phyloP scores from a whole-genome alignment of 2,888 invertebrate species.

The Chrysina gloriosa region DNA sequence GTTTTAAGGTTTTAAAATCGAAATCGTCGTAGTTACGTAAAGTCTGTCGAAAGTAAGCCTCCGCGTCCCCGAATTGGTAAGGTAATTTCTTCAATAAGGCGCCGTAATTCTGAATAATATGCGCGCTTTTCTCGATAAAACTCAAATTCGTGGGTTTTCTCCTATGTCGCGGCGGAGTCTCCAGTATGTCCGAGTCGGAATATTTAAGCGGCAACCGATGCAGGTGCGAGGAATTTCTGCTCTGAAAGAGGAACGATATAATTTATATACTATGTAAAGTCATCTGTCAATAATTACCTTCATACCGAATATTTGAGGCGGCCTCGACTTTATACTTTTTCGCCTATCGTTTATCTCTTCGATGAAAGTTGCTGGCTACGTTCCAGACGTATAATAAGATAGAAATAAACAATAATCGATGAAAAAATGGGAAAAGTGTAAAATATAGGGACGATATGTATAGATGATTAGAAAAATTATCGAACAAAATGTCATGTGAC shows the following conservation, averaged over 20 bases:
- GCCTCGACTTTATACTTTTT: not conserved
- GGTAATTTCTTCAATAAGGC: conserved; percentile 47
- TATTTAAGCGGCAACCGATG: conserved; percentile 41
- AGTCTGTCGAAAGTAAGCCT: conserved; percentile 57
- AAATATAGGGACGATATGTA: conserved; percentile 6
- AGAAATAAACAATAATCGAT: conserved; percentile 13
- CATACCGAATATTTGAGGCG: conserved; percentile 50
- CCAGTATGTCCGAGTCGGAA: conserved; percentile 42
- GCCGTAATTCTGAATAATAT: conserved; percentile 50
- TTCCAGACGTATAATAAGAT: conserved; percentile 9
- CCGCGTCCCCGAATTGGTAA: conserved; percentile 58
- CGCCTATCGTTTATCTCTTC: not conserved
- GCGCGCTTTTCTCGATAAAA: conserved; percentile 50
- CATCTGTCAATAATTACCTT: conserved; percentile 51
- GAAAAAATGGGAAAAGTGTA: not conserved
- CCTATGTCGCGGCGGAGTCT: conserved; percentile 17
- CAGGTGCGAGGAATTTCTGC: conserved; percentile 43
- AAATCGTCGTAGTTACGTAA: conserved; percentile 59
- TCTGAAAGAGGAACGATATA: conserved; percentile 45
- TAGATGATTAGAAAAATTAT: conserved; percentile 43
- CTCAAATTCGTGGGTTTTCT: conserved; percentile 38
- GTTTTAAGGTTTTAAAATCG: conserved; percentile 48
- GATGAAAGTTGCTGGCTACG: not conserved
- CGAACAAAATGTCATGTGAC: conserved; percentile 41
- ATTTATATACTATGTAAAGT: conserved; percentile 40